phyloP scores from a whole-genome alignment of 2,888 invertebrate genomes.

The Ormyrus labotus region DNA sequence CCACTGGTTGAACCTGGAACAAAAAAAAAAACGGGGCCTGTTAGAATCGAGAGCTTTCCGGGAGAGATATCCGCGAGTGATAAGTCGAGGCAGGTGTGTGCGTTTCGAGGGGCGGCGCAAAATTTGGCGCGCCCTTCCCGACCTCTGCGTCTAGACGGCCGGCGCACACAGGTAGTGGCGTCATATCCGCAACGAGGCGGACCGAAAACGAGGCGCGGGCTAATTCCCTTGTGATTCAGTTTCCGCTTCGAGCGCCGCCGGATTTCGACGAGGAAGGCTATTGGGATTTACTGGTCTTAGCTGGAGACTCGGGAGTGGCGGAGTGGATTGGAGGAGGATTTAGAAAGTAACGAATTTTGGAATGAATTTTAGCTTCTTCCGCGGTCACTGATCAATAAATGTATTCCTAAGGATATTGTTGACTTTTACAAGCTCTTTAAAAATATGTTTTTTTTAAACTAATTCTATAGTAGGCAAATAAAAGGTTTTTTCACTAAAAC shows the following conservation, averaged over 20 bases:
- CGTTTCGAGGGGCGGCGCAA: neutral
- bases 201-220: neutral
- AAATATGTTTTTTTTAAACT: too few species aligned
- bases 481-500: too few species aligned
- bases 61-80: neutral
- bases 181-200: conserved; percentile 27
- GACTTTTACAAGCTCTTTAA: too few species aligned
- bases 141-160: conserved; percentile 5
- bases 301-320: too few species aligned
- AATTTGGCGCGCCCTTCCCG: conserved; percentile 32
- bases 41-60: neutral
- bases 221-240: conserved; percentile 24
- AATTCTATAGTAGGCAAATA: too few species aligned
- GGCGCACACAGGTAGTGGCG: neutral
- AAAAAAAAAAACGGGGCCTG: neutral
- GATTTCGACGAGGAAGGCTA: too few species aligned
- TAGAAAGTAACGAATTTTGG: too few species aligned
- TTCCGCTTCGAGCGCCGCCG: neutral
- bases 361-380: too few species aligned
- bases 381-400: too few species aligned
- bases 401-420: too few species aligned
- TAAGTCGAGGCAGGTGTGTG: conserved; percentile 20
- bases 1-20: conserved; percentile 92
- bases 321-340: too few species aligned
- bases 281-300: too few species aligned